Base-by-base conservation (phyloP, 2,797 vertebrate species). In the Urocyon cinereoargenteus region DNA sequence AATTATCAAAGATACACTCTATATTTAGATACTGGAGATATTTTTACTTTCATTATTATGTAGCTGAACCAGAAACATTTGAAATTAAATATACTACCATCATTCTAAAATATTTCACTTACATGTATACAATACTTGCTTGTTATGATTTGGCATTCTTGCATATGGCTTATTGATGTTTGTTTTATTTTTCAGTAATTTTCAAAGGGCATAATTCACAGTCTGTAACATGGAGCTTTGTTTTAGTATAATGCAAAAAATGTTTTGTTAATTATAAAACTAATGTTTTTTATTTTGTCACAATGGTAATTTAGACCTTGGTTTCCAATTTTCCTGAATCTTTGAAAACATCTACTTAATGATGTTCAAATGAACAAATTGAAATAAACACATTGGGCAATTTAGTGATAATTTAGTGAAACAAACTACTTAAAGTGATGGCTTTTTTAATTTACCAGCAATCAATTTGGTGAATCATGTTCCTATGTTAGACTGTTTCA, bases 371-470 rank as follows among this genome's bases (percentile, higher is more conserved):
- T 73, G 3, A 90, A 57, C 10, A 93, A 55, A 66, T 34, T 72
- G 45, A 95, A 93, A 51, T 40, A 75, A 95, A 94, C 53, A 90
- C 51, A 88, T 78, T 72, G 24, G 66, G 82, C 15, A 83, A 72
- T 61, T 93, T 89, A 51, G 26, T 86, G 70, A 82, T 53, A 96
- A 57, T 96, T 90, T 97, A 94, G 75, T 84, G 86, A 96, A 91
- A 94, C 78, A 83, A 96, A 94, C 2, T 89, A 13, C 61, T 97
- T 22, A 73, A 88, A 94, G 16, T 64, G 53, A 92, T 81, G 34
- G 6, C 9, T 83, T 84, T 73, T 90, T 66, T 14, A 97, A 93
- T 79, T 83, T 70, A 87, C 66, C 34, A 94, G 22, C 34, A 92
- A 62, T 94, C 51, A 81, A 10, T 95, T 82, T 97, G 22, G 61